A percentile compares a stretch with the other conserved stretches of the same genome.
Conservation (phyloP, 2,888 invertebrate genomes). For the Epiblema foenella region DNA sequence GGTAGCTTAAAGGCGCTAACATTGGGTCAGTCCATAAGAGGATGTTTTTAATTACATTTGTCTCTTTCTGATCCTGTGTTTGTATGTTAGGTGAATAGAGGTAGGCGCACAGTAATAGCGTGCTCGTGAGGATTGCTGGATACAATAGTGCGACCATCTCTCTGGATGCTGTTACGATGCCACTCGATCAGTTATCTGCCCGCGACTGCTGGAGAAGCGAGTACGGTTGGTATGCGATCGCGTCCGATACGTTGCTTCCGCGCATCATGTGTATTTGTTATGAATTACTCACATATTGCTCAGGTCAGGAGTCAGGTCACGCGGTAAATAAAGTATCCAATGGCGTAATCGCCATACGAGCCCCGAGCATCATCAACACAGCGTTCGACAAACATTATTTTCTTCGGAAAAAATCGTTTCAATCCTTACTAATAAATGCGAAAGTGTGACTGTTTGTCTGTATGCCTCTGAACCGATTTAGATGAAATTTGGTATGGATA, state of each 20-base stretch:
- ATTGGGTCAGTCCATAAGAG: slow-evolving; percentile 15
- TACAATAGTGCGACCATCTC: not conserved
- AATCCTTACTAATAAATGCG: no score
- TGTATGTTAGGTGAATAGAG: not conserved
- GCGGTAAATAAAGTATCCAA: not conserved
- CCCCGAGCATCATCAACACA: no score
- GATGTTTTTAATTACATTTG: slow-evolving; percentile 7
- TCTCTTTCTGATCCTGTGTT: not conserved
- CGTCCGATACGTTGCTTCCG: slow-evolving; percentile 9
- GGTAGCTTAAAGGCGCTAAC: slow-evolving; percentile 57
- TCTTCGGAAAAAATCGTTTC: no score
- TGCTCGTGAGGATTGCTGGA: not conserved
- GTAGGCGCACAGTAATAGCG: not conserved
- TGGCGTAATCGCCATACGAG: no score
- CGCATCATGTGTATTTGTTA: slow-evolving; percentile 4
- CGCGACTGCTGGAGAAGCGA: not conserved
- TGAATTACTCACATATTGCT: not conserved
- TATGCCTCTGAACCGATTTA: no score
- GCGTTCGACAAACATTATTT: no score
- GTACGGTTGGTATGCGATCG: not conserved
- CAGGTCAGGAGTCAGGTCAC: slow-evolving; percentile 10
- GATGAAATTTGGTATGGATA: no score
- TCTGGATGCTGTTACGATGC: not conserved
- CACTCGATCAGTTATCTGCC: not conserved
- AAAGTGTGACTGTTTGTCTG: no score